Conservation (phyloP, 2,113 vertebrate species). For the Rynchops niger region DNA sequence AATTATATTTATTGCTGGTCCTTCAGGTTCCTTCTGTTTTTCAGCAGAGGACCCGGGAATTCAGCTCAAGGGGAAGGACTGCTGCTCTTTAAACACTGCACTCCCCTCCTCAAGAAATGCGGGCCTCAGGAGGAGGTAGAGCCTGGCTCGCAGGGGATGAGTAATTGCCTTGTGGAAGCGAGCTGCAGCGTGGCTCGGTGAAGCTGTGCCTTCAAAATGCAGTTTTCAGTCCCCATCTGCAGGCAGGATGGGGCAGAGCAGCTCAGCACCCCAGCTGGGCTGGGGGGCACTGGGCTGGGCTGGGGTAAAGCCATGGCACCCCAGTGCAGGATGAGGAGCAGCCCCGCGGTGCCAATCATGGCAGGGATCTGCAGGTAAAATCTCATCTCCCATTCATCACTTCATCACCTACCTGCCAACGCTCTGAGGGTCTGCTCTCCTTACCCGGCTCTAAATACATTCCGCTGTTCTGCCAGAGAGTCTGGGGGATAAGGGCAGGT, state of each 20-base stretch:
- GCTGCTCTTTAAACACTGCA: neutral
- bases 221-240: conserved; percentile 61
- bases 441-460: accelerated
- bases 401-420: neutral
- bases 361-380: neutral
- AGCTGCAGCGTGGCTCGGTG: neutral
- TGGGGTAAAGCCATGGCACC: neutral
- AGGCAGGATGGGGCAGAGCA: conserved; percentile 56
- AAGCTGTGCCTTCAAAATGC: neutral
- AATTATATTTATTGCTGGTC: neutral
- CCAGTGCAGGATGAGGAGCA: neutral
- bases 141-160: neutral
- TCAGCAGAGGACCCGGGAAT: neutral
- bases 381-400: accelerated
- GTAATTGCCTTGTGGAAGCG: neutral
- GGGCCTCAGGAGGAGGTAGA: neutral
- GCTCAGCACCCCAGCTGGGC: neutral
- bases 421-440: neutral
- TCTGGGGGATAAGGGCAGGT: neutral
- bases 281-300: neutral
- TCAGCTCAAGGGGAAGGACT: neutral
- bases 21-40: neutral
- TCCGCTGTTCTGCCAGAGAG: neutral
- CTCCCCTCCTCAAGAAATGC: neutral
- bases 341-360: neutral